These are phyloP conservation scores for Benitochromis conjunctus DNA, from an alignment of 2,113 vertebrate species.

Conservation along the genomic window DNA sequence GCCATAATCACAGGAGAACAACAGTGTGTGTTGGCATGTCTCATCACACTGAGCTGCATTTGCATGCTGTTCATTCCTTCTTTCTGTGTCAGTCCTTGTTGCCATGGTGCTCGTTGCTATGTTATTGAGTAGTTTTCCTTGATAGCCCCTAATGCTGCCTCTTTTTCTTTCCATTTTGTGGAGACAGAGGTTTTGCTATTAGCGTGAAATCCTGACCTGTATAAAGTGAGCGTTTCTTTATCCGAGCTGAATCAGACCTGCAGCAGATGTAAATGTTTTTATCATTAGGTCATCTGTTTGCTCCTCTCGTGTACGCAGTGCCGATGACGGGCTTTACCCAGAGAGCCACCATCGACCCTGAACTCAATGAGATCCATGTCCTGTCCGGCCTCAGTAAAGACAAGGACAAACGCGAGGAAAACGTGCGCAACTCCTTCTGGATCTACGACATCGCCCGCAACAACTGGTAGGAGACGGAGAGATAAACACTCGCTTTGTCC, in stretches of 20 bases:
- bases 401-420: constrained; percentile 97
- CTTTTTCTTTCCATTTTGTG: background rate
- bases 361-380: constrained; percentile 97
- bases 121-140: background rate
- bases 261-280: background rate
- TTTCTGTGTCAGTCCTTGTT: background rate
- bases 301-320: constrained; percentile 70
- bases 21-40: background rate
- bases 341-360: constrained; percentile 96
- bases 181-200: background rate
- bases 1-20: background rate
- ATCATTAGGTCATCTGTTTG: background rate
- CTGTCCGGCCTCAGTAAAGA: constrained; percentile 98
- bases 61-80: background rate
- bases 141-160: background rate
- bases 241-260: background rate
- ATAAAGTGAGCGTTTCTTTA: background rate
- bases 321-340: constrained; percentile 99
- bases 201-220: background rate
- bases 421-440: constrained; percentile 99
- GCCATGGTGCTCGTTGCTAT: constrained; percentile 2
- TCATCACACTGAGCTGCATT: background rate
- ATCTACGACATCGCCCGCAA: constrained; percentile 98
- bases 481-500: background rate
- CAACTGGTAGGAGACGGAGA: constrained; percentile 81